phyloP scores from a whole-genome alignment of 2,888 invertebrate genomes.

The Pandemis cinnamomeana region DNA sequence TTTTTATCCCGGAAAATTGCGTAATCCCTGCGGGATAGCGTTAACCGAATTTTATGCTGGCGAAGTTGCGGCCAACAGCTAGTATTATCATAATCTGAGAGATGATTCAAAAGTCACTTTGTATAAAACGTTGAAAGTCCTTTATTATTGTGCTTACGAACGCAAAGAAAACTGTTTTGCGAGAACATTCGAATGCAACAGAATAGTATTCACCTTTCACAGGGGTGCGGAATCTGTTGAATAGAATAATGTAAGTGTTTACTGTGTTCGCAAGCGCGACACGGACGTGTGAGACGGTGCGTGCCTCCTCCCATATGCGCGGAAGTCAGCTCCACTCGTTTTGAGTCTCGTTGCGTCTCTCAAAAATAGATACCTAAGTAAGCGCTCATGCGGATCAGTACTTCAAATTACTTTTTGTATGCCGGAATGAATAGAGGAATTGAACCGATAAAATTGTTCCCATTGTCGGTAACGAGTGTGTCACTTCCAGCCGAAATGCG shows the following conservation, averaged over 20 bases:
- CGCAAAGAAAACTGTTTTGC: slow-evolving; percentile 6
- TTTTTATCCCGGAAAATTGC: too few species aligned
- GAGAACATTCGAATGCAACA: slow-evolving; percentile 31
- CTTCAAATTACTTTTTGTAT: slow-evolving; percentile 81
- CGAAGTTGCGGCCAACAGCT: too few species aligned
- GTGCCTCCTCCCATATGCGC: slow-evolving; percentile 73
- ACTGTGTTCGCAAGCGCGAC: slow-evolving; percentile 61
- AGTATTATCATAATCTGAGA: too few species aligned
- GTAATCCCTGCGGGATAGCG: too few species aligned
- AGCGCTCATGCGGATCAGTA: slow-evolving; percentile 73
- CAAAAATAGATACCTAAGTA: slow-evolving; percentile 63
- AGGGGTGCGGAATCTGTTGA: slow-evolving; percentile 40
- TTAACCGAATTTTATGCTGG: too few species aligned
- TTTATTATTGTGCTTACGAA: slow-evolving; percentile 22
- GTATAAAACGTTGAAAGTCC: slow-evolving; percentile 22
- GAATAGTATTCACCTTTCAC: slow-evolving; percentile 4
- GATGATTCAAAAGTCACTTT: too few species aligned
- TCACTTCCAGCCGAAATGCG: slow-evolving; percentile 75
- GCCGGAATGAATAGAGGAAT: slow-evolving; percentile 76
- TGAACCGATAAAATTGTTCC: slow-evolving; percentile 75
- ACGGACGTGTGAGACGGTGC: slow-evolving; percentile 69
- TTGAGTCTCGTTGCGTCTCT: slow-evolving; percentile 58
- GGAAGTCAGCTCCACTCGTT: slow-evolving; percentile 76
- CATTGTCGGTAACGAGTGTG: slow-evolving; percentile 77
- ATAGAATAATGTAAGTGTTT: slow-evolving; percentile 58